Evolutionary conservation across 2,113 vertebrate genomes (phyloP).

Genomic region (Taxidea taxus): DNA sequence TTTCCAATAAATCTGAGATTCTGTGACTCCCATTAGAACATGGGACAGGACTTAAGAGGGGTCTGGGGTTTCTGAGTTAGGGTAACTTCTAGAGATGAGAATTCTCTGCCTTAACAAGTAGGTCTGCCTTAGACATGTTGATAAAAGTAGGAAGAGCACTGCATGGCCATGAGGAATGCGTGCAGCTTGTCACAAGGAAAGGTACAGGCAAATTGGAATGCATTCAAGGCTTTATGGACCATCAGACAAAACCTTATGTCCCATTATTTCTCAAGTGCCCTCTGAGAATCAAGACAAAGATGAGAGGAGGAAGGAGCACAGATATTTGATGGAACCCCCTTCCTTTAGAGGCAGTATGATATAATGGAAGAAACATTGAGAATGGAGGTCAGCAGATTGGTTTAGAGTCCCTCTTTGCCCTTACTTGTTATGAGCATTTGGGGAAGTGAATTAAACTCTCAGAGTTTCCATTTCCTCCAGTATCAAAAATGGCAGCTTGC

Average conservation of each 20-base stretch:
- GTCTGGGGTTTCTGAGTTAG: not conserved
- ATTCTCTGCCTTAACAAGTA: not conserved
- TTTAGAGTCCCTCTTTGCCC: not conserved
- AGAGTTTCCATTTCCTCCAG: not conserved
- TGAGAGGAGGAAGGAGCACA: rapidly evolving
- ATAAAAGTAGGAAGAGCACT: not conserved
- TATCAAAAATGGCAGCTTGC: not conserved
- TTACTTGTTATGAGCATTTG: not conserved
- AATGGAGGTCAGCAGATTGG: not conserved
- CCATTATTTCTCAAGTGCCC: not conserved
- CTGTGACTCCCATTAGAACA: not conserved
- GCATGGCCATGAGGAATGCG: rapidly evolving
- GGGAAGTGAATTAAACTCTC: not conserved
- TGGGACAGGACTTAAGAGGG: not conserved
- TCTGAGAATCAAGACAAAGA: not conserved
- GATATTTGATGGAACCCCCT: not conserved
- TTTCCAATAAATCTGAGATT: not conserved
- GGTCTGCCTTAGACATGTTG: not conserved
- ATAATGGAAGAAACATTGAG: not conserved
- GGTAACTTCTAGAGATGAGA: not conserved
- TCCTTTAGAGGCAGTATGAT: not conserved
- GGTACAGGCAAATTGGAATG: not conserved
- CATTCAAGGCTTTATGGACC: not conserved
- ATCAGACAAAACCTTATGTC: not conserved
- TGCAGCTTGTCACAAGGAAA: not conserved